Evolutionary conservation across 53 echinoderm and acorn worm genomes (phyloP).

Genomic region (Zoroaster sp.): DNA sequence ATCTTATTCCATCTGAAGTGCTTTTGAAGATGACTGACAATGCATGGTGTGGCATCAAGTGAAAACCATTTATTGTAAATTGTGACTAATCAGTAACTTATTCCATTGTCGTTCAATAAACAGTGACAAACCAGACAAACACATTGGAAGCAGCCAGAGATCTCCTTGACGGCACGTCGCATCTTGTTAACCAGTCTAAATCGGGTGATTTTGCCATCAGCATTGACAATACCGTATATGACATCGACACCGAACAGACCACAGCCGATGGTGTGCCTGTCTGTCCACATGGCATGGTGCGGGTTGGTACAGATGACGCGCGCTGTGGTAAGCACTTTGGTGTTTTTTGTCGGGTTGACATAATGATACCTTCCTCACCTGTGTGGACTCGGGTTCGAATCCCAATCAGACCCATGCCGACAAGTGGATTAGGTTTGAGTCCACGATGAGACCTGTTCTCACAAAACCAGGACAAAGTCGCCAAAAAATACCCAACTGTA

Average conservation of each 20-base stretch:
- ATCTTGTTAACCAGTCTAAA: not conserved
- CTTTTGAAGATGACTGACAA: not conserved
- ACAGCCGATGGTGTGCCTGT: not conserved
- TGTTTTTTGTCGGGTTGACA: not conserved
- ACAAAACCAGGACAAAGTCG: no score
- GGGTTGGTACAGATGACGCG: not conserved
- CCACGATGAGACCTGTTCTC: no score
- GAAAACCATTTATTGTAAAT: not conserved
- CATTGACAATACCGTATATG: not conserved
- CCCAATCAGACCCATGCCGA: no score
- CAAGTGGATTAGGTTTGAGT: no score
- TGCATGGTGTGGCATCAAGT: not conserved
- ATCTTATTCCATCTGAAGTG: not conserved
- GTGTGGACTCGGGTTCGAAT: no score
- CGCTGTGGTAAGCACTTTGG: slow-evolving; percentile 6
- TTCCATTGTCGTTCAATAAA: not conserved
- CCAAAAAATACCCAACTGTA: no score
- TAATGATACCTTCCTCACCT: no score
- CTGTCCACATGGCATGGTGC: not conserved
- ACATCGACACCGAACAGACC: slow-evolving; percentile 5
- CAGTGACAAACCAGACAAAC: not conserved
- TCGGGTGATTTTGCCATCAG: slow-evolving; percentile 16
- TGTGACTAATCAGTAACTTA: not conserved
- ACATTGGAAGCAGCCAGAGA: not conserved
- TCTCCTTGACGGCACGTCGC: not conserved